Base-by-base conservation (phyloP, 2,113 vertebrate genomes). In the Dicaeum eximium region DNA sequence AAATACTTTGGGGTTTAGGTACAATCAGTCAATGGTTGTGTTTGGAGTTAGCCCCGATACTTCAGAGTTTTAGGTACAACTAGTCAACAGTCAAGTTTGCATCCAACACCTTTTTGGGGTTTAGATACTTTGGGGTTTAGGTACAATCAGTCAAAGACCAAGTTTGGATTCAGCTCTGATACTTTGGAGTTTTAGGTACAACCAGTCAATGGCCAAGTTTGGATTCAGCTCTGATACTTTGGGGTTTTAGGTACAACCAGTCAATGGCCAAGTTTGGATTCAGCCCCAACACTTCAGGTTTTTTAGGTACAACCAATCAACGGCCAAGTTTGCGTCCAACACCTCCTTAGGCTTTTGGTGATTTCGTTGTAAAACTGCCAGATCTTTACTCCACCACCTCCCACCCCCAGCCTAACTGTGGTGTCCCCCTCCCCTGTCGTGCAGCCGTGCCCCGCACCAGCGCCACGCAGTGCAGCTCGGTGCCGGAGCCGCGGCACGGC, bases 371-470 rank as follows among this genome's bases (percentile, higher is more conserved):
- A 6, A 60, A 51, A 15, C 54, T 1, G 0, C 0, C 30, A 0
- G 7, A 0, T 4, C 38, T 21, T 35, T 6, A 1, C 37, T 15
- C 6, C 31, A 1, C 0, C 56, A 44, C 2, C 31, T 4, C 24
- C 0, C 4, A 13, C 7, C 15, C 21, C 22, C 0, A 2, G 1
- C 7, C 7, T 84, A n/a, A 73, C 69, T 0, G 11, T 28, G n/a
- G 0, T 30, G 15, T 56, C 9, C 15, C n/a, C 1, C 8, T 1
- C 80, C 11, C 14, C 50, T 1, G 19, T n/a, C n/a, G n/a, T n/a
- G 15, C 78, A 99, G 99, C 99, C 35, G 99, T 99, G 37, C 99
- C 99, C 6, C 98, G 98, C 66, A 99, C 99, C 91, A 99, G 99
- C 3, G 98, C 99, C 84, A 99, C 99, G 0, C 99, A 99, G 96